A percentile compares a stretch with the other conserved stretches of the same genome.
Conservation (phyloP, 1,140 invertebrate genomes). For the Pogonus chalceus region DNA sequence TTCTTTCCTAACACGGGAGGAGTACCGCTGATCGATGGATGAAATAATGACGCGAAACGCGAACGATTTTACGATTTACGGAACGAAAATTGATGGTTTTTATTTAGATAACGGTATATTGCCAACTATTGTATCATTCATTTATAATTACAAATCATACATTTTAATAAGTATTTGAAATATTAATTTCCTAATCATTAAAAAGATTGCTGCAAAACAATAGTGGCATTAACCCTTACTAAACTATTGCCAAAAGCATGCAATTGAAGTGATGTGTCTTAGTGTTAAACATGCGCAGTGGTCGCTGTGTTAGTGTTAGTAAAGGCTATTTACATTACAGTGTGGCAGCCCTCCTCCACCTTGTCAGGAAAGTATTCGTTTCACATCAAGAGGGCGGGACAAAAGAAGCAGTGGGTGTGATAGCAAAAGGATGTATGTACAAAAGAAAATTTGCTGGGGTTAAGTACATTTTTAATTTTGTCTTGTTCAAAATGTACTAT, state of each 20-base stretch:
- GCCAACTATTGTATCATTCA: no score
- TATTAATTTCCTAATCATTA: no score
- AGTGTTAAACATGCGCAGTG: slow-evolving; percentile 7
- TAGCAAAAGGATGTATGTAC: no score
- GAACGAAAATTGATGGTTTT: not conserved
- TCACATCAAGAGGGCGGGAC: slow-evolving; percentile 16
- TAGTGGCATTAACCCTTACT: not conserved
- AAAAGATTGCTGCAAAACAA: no score
- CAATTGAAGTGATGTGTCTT: not conserved
- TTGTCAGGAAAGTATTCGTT: slow-evolving; percentile 32
- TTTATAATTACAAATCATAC: not conserved
- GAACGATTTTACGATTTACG: not conserved
- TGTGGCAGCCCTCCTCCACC: slow-evolving; percentile 31
- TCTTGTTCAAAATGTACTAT: no score
- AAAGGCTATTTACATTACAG: slow-evolving; percentile 9
- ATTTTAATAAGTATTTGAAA: not conserved
- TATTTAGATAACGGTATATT: no score
- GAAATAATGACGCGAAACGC: not conserved
- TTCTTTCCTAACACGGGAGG: slow-evolving; percentile 50
- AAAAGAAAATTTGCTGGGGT: no score
- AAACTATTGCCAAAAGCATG: not conserved
- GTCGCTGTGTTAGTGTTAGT: slow-evolving; percentile 11
- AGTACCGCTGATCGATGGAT: slow-evolving; percentile 23
- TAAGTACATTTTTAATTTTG: no score
- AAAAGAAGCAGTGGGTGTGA: slow-evolving; percentile 11